These are phyloP conservation scores for Embidobia sp. DNA, from an alignment of 2,888 invertebrate genomes.

Conservation along the genomic window DNA sequence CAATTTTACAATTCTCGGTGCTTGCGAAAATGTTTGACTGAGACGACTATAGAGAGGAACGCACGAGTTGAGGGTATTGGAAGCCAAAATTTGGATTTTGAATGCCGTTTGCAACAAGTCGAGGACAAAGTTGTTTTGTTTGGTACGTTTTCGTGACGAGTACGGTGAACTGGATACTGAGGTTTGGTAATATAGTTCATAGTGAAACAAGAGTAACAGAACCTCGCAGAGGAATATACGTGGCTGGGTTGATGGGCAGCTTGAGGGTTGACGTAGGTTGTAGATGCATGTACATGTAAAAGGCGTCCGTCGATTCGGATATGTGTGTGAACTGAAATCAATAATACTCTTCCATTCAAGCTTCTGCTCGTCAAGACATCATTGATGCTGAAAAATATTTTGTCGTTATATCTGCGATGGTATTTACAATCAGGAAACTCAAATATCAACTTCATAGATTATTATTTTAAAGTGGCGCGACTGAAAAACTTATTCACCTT, in stretches of 20 bases:
- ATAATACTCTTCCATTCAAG: constrained; percentile 77
- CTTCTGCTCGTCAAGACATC: constrained; percentile 59
- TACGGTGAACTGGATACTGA: constrained; percentile 14
- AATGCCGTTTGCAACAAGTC: constrained; percentile 26
- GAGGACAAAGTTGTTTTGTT: constrained; percentile 23
- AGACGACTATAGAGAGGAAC: too few relatives aligned
- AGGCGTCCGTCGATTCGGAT: constrained; percentile 6
- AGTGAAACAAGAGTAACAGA: constrained; percentile 42
- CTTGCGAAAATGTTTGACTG: too few relatives aligned
- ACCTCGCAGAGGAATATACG: constrained; percentile 7
- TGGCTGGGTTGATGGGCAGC: constrained; percentile 2
- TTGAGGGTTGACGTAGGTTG: constrained; percentile 19
- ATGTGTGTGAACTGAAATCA: constrained; percentile 74
- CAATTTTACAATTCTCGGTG: too few relatives aligned
- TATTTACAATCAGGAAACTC: neutral
- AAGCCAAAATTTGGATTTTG: constrained; percentile 26
- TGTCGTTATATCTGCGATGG: neutral
- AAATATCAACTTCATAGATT: too few relatives aligned
- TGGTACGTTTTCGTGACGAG: constrained; percentile 3
- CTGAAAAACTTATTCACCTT: too few relatives aligned
- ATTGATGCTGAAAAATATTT: constrained; percentile 7
- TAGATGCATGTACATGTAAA: constrained; percentile 12
- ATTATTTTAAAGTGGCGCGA: too few relatives aligned
- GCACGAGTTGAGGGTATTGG: too few relatives aligned
- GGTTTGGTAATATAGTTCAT: constrained; percentile 44